phyloP scores from a whole-genome alignment of 2,797 vertebrate genomes.

The Synaphobranchus kaupii region DNA sequence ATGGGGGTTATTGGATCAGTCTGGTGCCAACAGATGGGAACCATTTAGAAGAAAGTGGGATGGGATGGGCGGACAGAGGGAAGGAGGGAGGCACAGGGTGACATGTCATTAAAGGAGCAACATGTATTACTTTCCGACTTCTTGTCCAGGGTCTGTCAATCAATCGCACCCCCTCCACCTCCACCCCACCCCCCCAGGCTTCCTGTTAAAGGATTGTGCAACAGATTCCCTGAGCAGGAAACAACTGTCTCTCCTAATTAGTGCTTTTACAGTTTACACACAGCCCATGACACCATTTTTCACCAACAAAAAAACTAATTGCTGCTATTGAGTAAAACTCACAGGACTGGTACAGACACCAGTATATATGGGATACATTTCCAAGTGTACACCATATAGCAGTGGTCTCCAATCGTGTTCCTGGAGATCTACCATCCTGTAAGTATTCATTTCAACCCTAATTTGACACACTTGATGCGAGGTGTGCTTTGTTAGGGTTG shows the following conservation, averaged over 20 bases:
- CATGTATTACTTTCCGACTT: background rate
- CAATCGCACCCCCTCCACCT: background rate
- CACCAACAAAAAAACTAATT: no score
- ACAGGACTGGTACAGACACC: no score
- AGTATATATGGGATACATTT: no score
- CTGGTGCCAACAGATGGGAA: conserved; percentile 6
- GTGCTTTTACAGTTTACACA: background rate
- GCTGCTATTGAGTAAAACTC: no score
- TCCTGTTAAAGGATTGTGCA: background rate
- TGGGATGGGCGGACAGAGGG: background rate
- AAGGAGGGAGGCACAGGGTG: no score
- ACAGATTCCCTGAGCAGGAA: background rate
- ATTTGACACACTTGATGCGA: no score
- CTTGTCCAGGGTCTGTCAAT: background rate
- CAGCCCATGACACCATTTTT: background rate
- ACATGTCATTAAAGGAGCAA: conserved; percentile 10
- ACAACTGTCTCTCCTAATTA: background rate
- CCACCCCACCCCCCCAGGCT: background rate
- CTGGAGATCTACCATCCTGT: no score
- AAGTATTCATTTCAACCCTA: no score
- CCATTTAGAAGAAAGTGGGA: background rate
- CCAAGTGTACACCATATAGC: no score
- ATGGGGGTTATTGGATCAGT: conserved; percentile 25
- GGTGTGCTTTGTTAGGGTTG: no score
- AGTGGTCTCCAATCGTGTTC: no score